These are phyloP conservation scores for Camelus dromedarius DNA, from an alignment of 2,113 vertebrate species.

Conservation along the genomic window DNA sequence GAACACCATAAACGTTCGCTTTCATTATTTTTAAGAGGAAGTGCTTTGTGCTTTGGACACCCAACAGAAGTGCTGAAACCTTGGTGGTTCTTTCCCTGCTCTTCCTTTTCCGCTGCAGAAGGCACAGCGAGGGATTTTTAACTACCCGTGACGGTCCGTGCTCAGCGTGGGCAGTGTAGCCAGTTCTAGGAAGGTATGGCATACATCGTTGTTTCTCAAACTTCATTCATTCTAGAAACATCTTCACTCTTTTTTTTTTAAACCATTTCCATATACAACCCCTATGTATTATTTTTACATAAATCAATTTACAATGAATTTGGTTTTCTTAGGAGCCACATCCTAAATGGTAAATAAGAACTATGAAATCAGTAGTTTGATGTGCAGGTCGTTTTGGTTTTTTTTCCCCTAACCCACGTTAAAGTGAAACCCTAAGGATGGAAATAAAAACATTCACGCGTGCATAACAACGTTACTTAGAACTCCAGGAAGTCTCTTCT, in stretches of 20 bases:
- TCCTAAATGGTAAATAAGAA: not conserved
- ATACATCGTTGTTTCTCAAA: not conserved
- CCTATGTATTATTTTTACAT: constrained; percentile 20
- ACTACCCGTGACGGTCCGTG: not conserved
- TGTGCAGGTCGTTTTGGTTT: not conserved
- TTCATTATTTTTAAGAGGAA: not conserved
- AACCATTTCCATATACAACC: not conserved
- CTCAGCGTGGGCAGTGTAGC: too few relatives aligned
- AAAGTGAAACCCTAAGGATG: constrained; percentile 3
- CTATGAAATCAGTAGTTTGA: constrained; percentile 5
- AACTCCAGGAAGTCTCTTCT: not conserved
- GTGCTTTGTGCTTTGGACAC: not conserved
- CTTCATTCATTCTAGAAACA: not conserved
- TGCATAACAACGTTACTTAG: not conserved
- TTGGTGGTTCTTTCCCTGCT: not conserved
- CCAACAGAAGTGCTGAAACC: not conserved
- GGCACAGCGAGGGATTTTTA: not conserved
- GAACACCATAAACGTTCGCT: not conserved
- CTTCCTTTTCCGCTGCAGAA: not conserved
- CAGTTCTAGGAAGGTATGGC: not conserved
- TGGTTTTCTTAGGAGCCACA: not conserved
- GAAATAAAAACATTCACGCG: constrained; percentile 37
- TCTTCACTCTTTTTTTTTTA: not conserved
- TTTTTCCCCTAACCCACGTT: not conserved
- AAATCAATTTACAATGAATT: not conserved